Percentiles rank a stretch among this genome's conserved stretches.
phyloP scores from a whole-genome alignment of 2,113 vertebrate genomes.

The Proteles cristata region DNA sequence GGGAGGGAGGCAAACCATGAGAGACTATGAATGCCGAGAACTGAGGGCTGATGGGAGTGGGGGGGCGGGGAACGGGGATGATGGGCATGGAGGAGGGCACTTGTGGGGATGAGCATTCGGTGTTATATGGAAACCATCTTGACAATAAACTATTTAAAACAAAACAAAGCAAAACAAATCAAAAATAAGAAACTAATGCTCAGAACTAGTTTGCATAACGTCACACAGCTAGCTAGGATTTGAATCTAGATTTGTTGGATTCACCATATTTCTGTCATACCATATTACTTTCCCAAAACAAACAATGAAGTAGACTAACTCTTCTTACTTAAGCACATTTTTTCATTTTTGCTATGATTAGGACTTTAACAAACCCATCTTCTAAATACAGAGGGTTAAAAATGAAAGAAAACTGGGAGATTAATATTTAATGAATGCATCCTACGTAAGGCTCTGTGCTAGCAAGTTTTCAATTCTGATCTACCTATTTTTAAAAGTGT shows the following conservation, averaged over 20 bases:
- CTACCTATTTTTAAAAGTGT: slow-evolving; percentile 29
- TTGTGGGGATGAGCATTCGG: too few species aligned
- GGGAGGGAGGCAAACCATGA: too few species aligned
- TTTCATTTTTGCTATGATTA: not conserved
- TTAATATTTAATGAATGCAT: slow-evolving; percentile 32
- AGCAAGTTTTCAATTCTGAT: not conserved
- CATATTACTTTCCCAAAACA: not conserved
- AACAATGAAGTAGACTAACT: not conserved
- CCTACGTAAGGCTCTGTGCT: not conserved
- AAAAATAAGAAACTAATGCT: not conserved
- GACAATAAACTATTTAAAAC: too few species aligned
- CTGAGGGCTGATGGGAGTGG: too few species aligned
- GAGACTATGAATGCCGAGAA: too few species aligned
- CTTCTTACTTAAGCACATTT: not conserved
- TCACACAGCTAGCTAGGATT: not conserved
- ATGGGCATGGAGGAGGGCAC: too few species aligned
- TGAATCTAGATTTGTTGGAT: not conserved
- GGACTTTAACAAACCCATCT: slow-evolving; percentile 7
- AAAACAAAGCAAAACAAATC: too few species aligned
- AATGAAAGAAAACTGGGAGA: not conserved
- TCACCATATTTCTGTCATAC: not conserved
- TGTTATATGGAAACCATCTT: too few species aligned
- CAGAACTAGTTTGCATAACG: not conserved
- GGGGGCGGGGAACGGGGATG: too few species aligned
- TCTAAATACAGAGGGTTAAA: slow-evolving; percentile 20